Base-by-base conservation (phyloP, 1,140 invertebrate genomes). In the Himalopsyche phryganea region DNA sequence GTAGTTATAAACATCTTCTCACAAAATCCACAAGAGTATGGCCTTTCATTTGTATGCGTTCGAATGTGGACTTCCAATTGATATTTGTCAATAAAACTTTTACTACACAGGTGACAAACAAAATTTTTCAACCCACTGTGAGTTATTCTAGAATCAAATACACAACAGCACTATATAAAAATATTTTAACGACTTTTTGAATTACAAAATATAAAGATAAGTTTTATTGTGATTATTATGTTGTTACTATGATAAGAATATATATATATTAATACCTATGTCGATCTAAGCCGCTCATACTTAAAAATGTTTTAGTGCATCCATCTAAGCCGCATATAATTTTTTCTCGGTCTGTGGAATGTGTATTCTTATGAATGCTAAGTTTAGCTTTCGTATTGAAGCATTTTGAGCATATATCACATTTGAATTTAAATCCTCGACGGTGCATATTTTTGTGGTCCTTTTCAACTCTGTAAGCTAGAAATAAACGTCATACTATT, bases 21-120 rank as follows among this genome's bases (percentile, higher is more conserved):
- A 55, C 80, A 81, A 32, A 73, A 73, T 23, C 72, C 71, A 61
- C 80, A 81, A 3, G 74, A 67, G 19, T 79, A 76, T 0, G 73
- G 75, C 48, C 75, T 71, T 14, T 76, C 71, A 2, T 76, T 75
- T 1, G 75, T 76, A 40, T 81, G 80, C 0, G 71, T 76, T 44
- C 76, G 68, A 66, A 74, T 74, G 74, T 63, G 75, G 67, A 67
- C 75, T 69, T 38, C 73, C n/a, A 69, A 42, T 36, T 66, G 66
- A 41, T 65, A 66, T 33, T 69, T 68, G 44, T 71, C 68, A 10
- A 65, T 57, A 55, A 71, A 71, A 20, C 44, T 65, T 57, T 69
- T 70, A 20, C 66, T 66, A 51, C 69, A 86, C 11, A 69, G 42
- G 10, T 65, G 53, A 44, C 69, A 71, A 19, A 61, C 55, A 48